Evolutionary conservation across 2,113 vertebrate genomes (phyloP).

Genomic region (Syngnathus typhle): DNA sequence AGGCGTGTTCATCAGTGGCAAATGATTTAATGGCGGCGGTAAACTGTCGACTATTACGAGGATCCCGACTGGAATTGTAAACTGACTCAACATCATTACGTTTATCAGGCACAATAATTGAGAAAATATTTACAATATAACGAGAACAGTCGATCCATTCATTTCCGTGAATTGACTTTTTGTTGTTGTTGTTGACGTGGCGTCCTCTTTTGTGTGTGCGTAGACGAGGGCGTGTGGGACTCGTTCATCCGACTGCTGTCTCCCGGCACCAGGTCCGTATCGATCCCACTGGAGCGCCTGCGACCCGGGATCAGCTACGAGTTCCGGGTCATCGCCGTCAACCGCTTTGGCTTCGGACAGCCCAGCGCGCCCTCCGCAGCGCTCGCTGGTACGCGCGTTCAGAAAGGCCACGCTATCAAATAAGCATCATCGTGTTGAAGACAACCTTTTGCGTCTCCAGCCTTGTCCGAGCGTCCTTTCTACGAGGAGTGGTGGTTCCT

Average conservation of each 20-base stretch:
- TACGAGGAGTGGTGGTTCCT: constrained; percentile 99
- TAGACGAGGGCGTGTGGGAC: constrained; percentile 95
- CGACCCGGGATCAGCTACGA: constrained; percentile 88
- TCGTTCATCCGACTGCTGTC: constrained; percentile 84
- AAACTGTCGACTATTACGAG: constrained; percentile 3
- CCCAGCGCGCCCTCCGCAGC: constrained; percentile 82
- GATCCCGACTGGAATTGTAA: constrained; percentile 18
- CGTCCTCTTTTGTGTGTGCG: not conserved
- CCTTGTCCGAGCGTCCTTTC: constrained; percentile 81
- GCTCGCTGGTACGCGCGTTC: constrained; percentile 79
- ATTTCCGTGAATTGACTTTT: not conserved
- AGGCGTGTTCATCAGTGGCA: constrained; percentile 12
- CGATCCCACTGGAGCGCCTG: constrained; percentile 79
- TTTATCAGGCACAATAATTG: not conserved
- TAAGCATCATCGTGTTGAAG: not conserved
- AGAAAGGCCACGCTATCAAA: too few relatives aligned
- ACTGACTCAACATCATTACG: constrained; percentile 15
- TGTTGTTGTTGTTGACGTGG: not conserved
- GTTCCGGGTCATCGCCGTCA: constrained; percentile 89
- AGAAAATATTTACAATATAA: not conserved
- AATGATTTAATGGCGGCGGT: constrained; percentile 19
- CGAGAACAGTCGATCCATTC: not conserved
- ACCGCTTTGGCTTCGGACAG: constrained; percentile 86
- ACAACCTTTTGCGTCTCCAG: constrained; percentile 58
- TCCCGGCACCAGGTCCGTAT: constrained; percentile 78